Conservation (phyloP, 2,113 vertebrate genomes). For the Pogona vitticeps region DNA sequence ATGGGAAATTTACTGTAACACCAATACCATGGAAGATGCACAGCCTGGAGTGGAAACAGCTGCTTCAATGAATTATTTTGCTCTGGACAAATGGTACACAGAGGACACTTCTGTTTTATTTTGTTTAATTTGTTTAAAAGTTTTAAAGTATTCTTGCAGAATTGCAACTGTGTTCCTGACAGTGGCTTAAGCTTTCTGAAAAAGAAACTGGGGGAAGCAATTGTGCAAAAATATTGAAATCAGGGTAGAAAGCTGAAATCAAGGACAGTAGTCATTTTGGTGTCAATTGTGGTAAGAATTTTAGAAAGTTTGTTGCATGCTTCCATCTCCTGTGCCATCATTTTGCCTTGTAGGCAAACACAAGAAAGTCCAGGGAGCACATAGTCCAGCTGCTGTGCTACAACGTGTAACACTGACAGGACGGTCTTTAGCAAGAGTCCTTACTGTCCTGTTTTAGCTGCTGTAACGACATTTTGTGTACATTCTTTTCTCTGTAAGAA, state of each 20-base stretch:
- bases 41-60: background rate
- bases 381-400: background rate
- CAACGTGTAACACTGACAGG: too few species aligned
- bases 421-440: background rate
- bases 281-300: background rate
- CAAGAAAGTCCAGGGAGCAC: background rate
- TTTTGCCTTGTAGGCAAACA: background rate
- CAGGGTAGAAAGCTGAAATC: background rate
- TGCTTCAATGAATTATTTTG: background rate
- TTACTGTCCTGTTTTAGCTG: background rate
- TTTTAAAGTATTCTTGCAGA: background rate
- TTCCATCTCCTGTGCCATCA: background rate
- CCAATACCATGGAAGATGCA: background rate
- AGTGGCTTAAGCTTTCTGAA: background rate
- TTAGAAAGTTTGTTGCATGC: background rate
- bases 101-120: background rate
- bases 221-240: background rate
- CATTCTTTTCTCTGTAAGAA: too few species aligned
- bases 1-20: background rate
- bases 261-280: background rate
- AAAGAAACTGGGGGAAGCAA: background rate
- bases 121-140: background rate
- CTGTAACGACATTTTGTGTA: too few species aligned
- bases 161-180: background rate
- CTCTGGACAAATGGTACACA: background rate